phyloP scores from a whole-genome alignment of 2,888 invertebrate species.

The Teleogryllus oceanicus region DNA sequence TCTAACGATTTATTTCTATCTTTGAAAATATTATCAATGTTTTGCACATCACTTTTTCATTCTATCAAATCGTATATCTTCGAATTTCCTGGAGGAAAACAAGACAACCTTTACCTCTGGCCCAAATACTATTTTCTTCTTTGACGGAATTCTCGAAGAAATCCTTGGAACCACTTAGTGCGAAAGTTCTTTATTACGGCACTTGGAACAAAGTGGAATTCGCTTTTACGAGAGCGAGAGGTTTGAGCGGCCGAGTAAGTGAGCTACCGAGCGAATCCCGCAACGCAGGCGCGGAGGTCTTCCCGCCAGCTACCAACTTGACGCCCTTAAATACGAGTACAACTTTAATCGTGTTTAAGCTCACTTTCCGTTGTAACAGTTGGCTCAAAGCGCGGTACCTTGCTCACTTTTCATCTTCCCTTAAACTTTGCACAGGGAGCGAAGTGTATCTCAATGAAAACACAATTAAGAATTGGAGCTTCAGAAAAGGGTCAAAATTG shows the following conservation, averaged over 20 bases:
- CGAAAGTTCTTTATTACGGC: background rate
- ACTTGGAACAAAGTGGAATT: constrained; percentile 5
- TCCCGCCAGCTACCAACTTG: background rate
- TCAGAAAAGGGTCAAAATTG: background rate
- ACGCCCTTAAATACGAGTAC: background rate
- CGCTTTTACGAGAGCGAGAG: background rate
- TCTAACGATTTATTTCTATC: no score
- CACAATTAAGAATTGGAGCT: constrained; percentile 5
- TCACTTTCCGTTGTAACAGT: background rate
- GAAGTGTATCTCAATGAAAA: background rate
- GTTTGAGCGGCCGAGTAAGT: background rate
- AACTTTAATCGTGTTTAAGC: constrained; percentile 18
- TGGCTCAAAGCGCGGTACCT: background rate
- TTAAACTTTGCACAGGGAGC: background rate
- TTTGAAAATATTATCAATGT: no score
- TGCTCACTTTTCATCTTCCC: background rate
- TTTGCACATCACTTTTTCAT: no score
- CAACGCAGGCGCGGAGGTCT: background rate
- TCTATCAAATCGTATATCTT: no score
- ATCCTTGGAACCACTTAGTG: background rate
- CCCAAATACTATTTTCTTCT: no score
- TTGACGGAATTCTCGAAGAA: background rate
- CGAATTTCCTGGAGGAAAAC: no score
- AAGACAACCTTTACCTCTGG: no score
- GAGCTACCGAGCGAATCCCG: background rate